Base-by-base conservation (phyloP, 2,113 vertebrate genomes). In the Halcyon senegalensis region DNA sequence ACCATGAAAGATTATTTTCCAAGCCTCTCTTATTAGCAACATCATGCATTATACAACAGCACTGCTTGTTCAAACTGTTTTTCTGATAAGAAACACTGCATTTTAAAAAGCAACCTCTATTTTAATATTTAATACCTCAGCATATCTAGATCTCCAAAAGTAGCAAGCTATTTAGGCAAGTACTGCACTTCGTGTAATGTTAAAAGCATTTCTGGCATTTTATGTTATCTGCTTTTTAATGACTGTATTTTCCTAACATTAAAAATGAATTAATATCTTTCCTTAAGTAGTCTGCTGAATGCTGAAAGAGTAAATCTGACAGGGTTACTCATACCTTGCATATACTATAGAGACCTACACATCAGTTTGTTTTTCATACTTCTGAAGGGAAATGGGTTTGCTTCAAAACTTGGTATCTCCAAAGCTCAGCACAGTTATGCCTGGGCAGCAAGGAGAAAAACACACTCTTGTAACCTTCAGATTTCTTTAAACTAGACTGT, bases 161-260 rank as follows among this genome's bases (percentile, higher is more conserved):
- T 96, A 98, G 97, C 95, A 95, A 97, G 96, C 97, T 97, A 98
- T 97, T 98, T 98, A 96, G 97, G 96, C 97, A 97, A 97, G 97
- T 94, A 97, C 97, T 97, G 94, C 97, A 97, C 97, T 98, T 97
- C 79, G 62, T 97, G 79, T 96, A 97, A 98, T 90, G 97, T 98
- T 98, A 98, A 98, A 98, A 98, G 98, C 98, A 98, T 98, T 98
- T 97, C 96, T 98, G 98, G 98, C 98, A 96, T 98, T 98, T 98
- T 98, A 96, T 98, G 97, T 97, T 97, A 98, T 98, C 97, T 98
- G 94, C 94, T 97, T 98, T 98, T 98, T 98, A 98, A 98, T 98
- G 98, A 98, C 96, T 97, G 16, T 98, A 98, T 98, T 98, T 98
- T 98, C 96, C 92, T 98, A 98, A 97, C 98, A 98, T 98, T 98